Conservation (phyloP, 1,140 invertebrate species). For the Drosophila tsacasi region DNA sequence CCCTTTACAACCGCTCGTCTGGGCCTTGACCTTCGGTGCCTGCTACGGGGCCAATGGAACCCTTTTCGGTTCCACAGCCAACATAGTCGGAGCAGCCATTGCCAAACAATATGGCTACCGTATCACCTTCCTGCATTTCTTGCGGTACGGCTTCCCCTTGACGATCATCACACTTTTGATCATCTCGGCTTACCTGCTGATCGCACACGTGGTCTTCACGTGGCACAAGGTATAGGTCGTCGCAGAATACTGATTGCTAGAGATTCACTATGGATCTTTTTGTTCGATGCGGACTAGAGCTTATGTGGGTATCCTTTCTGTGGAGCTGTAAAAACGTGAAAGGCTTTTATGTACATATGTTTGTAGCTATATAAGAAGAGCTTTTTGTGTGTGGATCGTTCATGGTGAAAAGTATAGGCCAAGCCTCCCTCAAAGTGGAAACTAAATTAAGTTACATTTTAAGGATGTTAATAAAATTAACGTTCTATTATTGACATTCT, state of each 20-base stretch:
- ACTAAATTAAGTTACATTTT: background rate
- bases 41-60: background rate
- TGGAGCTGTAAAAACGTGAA: background rate
- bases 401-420: background rate
- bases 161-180: background rate
- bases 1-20: background rate
- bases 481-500: background rate
- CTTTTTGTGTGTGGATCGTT: background rate
- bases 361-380: background rate
- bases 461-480: background rate
- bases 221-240: background rate
- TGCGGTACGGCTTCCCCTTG: background rate
- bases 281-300: background rate
- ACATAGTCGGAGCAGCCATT: background rate
- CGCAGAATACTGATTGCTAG: background rate
- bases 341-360: background rate
- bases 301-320: background rate
- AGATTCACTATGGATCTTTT: background rate
- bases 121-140: background rate
- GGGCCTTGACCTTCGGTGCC: background rate
- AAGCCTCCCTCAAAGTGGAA: background rate
- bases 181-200: background rate
- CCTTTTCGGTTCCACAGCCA: conserved; percentile 1
- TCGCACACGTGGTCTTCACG: background rate
- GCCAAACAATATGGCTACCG: background rate